phyloP scores from a whole-genome alignment of 2,797 vertebrate genomes.

The Pangasius krempfi region DNA sequence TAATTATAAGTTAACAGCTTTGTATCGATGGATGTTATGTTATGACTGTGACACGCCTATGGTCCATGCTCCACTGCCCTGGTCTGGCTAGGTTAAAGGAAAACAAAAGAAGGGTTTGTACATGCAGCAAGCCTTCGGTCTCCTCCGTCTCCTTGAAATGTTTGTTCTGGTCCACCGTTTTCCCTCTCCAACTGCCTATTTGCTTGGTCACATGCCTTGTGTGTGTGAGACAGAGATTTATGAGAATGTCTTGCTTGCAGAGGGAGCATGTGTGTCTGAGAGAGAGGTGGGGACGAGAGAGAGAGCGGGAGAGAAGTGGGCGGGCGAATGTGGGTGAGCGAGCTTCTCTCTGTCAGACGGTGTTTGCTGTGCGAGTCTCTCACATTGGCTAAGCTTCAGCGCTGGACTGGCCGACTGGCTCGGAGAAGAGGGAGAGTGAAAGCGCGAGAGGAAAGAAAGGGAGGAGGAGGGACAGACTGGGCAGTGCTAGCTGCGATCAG shows the following conservation, averaged over 20 bases:
- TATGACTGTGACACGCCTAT: not conserved
- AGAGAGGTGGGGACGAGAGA: conserved; percentile 49
- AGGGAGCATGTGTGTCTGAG: conserved; percentile 47
- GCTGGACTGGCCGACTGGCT: conserved; percentile 59
- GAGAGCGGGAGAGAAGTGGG: conserved; percentile 70
- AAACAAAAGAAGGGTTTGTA: conserved; percentile 13
- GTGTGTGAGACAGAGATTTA: conserved; percentile 46
- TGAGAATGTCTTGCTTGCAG: conserved; percentile 51
- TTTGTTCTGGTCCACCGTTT: conserved; percentile 26
- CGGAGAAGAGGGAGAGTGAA: conserved; percentile 56
- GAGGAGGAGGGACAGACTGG: conserved; percentile 69
- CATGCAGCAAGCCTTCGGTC: not conserved
- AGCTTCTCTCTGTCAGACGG: conserved; percentile 71
- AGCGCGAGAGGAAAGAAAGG: conserved; percentile 55
- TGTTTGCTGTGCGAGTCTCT: conserved; percentile 80
- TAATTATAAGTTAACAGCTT: not conserved
- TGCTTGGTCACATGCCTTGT: conserved; percentile 67
- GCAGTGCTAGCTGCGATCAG: conserved; percentile 72
- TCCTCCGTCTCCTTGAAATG: conserved; percentile 12
- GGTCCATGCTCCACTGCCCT: conserved; percentile 17
- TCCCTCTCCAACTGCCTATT: conserved; percentile 55
- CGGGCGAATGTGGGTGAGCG: conserved; percentile 79
- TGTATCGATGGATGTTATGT: conserved; percentile 19
- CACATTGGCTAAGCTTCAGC: conserved; percentile 79
- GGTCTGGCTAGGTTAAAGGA: conserved; percentile 30